Evolutionary conservation across 2,888 invertebrate genomes (phyloP), one percentile per base, ranked within the genome.

Genomic region (Lycia hirtaria): DNA sequence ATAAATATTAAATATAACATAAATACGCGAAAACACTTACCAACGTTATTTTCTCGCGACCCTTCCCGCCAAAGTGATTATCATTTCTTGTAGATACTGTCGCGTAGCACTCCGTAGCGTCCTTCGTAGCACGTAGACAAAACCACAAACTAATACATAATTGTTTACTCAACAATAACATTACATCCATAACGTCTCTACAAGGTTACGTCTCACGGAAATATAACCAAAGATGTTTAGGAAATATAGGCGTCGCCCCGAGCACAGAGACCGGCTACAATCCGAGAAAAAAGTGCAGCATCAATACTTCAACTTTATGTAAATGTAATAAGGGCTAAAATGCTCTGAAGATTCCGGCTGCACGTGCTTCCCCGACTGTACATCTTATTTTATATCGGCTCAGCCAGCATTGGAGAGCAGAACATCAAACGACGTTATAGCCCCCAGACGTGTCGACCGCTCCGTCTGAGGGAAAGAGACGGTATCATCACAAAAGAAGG

Each of bases 371-470:
- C 47, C 57, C 67, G 64, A 62, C 64, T 90, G 92, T 91, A 88
- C 88, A 87, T 89, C 90, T 90, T 84, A 83, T 77, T 83, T 84
- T 85, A 88, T 88, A 88, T 81, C 85, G 86, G 68, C 88, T 83
- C 85, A 54, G 76, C 88, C 84, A 88, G 92, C 85, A 92, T 92
- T 92, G 92, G 92, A 91, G 92, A 89, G 90, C 87, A 90, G 92
- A 92, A 81, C 92, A 92, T 92, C 92, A 92, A 92, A 92, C 88
- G 84, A 65, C 76, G 90, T 91, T 91, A 90, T 89, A 81, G 85
- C 85, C 88, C 85, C 85, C 87, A 90, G 91, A 89, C 91, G 92
- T 91, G 90, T 87, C 80, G 85, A 65, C 80, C 78, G 84, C 78
- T 75, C 78, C 64, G 76, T 68, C 79, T 74, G 76, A 62, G 67